These are phyloP conservation scores for Elgaria multicarinata DNA, from an alignment of 2,113 vertebrate genomes.

Conservation along the genomic window DNA sequence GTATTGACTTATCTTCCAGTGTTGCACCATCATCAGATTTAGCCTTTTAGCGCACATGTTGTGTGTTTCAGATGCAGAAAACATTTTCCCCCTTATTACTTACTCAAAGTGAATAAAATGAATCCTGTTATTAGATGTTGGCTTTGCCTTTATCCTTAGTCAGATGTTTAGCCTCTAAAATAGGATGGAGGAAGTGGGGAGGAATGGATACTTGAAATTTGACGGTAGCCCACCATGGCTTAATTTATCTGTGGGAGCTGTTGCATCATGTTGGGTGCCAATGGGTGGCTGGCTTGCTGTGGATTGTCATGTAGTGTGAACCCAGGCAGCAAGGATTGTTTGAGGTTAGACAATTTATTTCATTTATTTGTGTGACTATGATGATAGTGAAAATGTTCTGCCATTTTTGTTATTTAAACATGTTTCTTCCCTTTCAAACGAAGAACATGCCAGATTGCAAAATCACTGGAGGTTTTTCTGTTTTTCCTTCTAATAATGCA, in stretches of 20 bases:
- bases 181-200: neutral
- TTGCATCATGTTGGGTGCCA: no score
- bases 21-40: constrained; percentile 71
- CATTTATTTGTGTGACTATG: constrained; percentile 4
- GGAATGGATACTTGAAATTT: neutral
- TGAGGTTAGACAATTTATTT: neutral
- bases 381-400: neutral
- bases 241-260: no score
- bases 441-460: neutral
- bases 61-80: constrained; percentile 35
- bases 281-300: no score
- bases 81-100: constrained; percentile 29
- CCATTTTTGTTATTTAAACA: neutral
- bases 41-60: constrained; percentile 57
- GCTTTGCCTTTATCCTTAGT: constrained; percentile 52
- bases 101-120: constrained; percentile 61
- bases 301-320: no score
- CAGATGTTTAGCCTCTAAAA: constrained; percentile 56
- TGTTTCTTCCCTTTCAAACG: neutral
- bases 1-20: constrained; percentile 70
- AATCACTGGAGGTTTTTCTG: neutral
- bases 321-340: no score
- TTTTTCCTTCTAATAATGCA: neutral
- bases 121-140: constrained; percentile 64
- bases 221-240: no score